Percentiles rank a stretch among this genome's conserved stretches.
Evolutionary conservation across 2,888 invertebrate genomes (phyloP).

Genomic region (Pyrrhosoma nymphula): DNA sequence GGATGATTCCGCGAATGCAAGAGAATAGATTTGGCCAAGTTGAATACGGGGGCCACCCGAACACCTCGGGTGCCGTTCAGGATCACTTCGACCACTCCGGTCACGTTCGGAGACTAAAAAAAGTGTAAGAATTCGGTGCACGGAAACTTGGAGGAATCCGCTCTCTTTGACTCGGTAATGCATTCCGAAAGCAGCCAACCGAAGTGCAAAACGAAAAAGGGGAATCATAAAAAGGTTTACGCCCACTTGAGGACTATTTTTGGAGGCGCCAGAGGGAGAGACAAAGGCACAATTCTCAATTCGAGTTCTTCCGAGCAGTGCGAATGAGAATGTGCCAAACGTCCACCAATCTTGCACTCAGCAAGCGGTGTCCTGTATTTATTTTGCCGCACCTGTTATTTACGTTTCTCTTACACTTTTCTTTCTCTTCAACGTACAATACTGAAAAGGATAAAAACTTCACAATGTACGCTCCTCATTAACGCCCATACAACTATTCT

Average conservation of each 20-base stretch:
- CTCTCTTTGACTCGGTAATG: constrained; percentile 26
- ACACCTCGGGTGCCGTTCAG: not conserved
- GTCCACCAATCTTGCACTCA: not conserved
- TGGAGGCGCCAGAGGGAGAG: not conserved
- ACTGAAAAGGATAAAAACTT: too few relatives aligned
- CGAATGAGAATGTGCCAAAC: not conserved
- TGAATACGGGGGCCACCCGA: not conserved
- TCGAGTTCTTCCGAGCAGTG: not conserved
- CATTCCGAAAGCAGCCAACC: constrained; percentile 9
- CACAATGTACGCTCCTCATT: too few relatives aligned
- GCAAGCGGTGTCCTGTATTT: too few relatives aligned
- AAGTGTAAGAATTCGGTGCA: not conserved
- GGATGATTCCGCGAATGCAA: not conserved
- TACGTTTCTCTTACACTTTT: not conserved
- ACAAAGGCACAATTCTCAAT: not conserved
- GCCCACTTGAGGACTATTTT: constrained; percentile 27
- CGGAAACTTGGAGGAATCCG: constrained; percentile 25
- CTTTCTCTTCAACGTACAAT: not conserved
- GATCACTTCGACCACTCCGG: not conserved
- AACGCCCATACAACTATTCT: too few relatives aligned
- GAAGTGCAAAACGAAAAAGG: not conserved
- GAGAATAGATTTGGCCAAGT: not conserved
- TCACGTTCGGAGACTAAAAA: not conserved
- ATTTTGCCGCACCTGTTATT: not conserved
- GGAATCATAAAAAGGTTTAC: constrained; percentile 28